A percentile compares a stretch with the other conserved stretches of the same genome.
Conservation (phyloP, 2,888 invertebrate genomes). For the Cephus runcator region DNA sequence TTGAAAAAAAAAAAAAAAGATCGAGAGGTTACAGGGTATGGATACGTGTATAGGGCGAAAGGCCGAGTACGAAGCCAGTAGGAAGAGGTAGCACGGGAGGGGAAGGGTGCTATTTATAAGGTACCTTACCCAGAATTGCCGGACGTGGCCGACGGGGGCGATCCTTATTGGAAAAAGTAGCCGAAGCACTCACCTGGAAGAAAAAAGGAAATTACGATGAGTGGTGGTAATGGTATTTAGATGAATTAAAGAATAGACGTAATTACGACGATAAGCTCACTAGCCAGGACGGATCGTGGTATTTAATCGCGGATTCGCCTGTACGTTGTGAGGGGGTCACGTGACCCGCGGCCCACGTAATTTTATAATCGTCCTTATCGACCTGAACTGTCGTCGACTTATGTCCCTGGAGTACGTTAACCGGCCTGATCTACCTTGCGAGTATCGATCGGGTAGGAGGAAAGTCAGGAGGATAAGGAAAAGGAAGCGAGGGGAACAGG, state of each 20-base stretch:
- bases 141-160: not conserved
- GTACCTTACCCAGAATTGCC: not conserved
- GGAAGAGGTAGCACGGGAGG: not conserved
- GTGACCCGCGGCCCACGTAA: not conserved
- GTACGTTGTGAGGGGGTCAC: not conserved
- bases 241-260: not conserved
- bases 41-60: too few species aligned
- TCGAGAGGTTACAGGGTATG: too few species aligned
- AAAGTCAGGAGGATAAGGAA: not conserved
- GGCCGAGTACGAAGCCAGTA: not conserved
- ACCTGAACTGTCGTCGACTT: not conserved
- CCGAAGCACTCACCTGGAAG: slow-evolving; percentile 35
- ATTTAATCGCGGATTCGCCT: not conserved
- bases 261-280: not conserved
- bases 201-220: slow-evolving; percentile 28
- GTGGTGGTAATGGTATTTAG: not conserved
- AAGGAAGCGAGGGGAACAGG: not conserved
- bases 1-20: too few species aligned
- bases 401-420: not conserved
- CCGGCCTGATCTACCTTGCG: not conserved
- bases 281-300: not conserved
- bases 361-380: not conserved
- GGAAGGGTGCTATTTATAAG: not conserved
- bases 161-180: not conserved
- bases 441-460: not conserved